A percentile compares a stretch with the other conserved stretches of the same genome.
These are phyloP conservation scores for Dusona sp. DNA, from an alignment of 2,888 invertebrate genomes.

Conservation along the genomic window DNA sequence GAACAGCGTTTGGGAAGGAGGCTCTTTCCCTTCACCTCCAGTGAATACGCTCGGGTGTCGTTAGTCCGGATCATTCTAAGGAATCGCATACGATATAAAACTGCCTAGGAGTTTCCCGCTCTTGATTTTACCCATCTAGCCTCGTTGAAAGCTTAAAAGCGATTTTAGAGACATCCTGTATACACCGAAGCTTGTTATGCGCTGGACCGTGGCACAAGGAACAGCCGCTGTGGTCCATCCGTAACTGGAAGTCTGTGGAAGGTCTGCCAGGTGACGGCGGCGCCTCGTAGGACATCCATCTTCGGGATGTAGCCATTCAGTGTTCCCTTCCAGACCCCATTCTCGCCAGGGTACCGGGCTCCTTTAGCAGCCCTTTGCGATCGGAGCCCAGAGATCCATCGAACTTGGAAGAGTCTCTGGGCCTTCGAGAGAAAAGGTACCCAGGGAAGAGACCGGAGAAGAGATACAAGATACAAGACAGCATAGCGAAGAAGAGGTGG, in stretches of 20 bases:
- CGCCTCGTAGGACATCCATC: slow-evolving; percentile 83
- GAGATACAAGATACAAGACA: slow-evolving; percentile 31
- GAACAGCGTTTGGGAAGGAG: background rate
- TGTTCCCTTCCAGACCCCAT: slow-evolving; percentile 32
- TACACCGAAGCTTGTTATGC: slow-evolving; percentile 17
- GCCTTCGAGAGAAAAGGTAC: slow-evolving; percentile 52
- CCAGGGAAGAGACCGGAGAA: slow-evolving; percentile 31
- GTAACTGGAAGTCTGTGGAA: slow-evolving; percentile 77
- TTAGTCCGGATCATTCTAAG: background rate
- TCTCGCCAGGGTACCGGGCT: slow-evolving; percentile 40
- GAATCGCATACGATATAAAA: background rate
- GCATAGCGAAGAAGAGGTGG: slow-evolving; percentile 13
- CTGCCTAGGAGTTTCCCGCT: background rate
- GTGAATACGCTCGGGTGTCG: background rate
- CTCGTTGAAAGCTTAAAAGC: background rate
- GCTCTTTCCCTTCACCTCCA: background rate
- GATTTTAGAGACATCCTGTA: slow-evolving; percentile 13
- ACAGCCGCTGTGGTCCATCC: slow-evolving; percentile 42
- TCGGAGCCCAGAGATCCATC: slow-evolving; percentile 51
- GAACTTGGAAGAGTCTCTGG: slow-evolving; percentile 30
- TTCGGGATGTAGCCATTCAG: slow-evolving; percentile 72
- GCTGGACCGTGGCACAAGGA: slow-evolving; percentile 16
- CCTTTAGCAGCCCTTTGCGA: slow-evolving; percentile 38
- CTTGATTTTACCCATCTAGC: background rate
- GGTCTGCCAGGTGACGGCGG: slow-evolving; percentile 82